phyloP scores from a whole-genome alignment of 2,113 vertebrate species.

The Campylomormyrus tamandua region DNA sequence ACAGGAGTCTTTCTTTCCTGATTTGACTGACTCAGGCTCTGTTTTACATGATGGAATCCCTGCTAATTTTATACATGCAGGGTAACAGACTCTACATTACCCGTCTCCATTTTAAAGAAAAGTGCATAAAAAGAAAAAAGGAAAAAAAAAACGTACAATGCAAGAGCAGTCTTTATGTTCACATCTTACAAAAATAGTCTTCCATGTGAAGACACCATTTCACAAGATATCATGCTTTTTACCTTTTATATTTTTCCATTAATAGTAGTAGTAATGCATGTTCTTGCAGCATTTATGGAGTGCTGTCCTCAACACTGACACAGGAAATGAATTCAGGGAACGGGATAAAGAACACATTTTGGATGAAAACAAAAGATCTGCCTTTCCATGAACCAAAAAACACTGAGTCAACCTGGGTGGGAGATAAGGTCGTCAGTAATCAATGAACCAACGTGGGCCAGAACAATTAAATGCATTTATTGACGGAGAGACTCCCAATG shows the following conservation, averaged over 20 bases:
- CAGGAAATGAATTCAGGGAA: slow-evolving; percentile 4
- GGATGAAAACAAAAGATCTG: neutral
- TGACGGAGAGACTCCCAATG: neutral
- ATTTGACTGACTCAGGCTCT: neutral
- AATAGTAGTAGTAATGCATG: neutral
- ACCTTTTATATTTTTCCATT: neutral
- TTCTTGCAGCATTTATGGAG: neutral
- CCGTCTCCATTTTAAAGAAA: neutral
- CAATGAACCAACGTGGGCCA: neutral
- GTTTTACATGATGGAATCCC: neutral
- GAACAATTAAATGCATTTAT: slow-evolving; percentile 15
- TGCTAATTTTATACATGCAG: neutral
- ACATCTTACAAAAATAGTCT: neutral
- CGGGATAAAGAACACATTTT: neutral
- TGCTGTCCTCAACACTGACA: neutral
- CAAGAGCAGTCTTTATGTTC: neutral
- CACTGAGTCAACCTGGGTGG: neutral
- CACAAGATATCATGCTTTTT: neutral
- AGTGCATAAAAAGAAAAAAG: neutral
- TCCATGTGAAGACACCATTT: neutral
- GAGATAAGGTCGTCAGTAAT: neutral
- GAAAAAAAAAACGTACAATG: neutral
- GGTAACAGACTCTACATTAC: neutral
- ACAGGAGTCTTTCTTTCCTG: neutral
- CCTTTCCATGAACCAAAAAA: neutral